Evolutionary conservation across 2,113 vertebrate species (phyloP).

Genomic region (Seriola quinqueradiata): DNA sequence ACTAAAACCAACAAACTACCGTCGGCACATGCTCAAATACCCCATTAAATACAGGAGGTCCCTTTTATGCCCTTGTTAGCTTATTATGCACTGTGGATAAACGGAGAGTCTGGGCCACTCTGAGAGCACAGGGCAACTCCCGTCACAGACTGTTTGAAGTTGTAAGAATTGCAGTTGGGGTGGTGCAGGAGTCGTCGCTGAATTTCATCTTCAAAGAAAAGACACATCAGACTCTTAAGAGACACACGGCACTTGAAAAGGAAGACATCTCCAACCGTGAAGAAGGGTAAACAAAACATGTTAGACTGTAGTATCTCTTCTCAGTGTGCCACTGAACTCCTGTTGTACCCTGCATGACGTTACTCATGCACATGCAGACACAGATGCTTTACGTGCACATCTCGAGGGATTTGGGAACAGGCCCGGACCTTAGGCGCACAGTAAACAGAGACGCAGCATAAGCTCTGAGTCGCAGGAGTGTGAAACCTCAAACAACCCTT

Average conservation of each 20-base stretch:
- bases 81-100: constrained; percentile 58
- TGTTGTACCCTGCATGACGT: constrained; percentile 37
- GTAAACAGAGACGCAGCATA: constrained; percentile 38
- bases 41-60: constrained; percentile 69
- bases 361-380: constrained; percentile 17
- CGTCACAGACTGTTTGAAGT: constrained; percentile 49
- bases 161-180: constrained; percentile 26
- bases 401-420: constrained; percentile 31
- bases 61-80: constrained; percentile 70
- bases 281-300: constrained; percentile 36
- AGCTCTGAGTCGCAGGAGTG: constrained; percentile 7
- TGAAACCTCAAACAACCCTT: constrained; percentile 58
- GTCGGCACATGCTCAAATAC: constrained; percentile 63
- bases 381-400: constrained; percentile 18
- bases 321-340: constrained; percentile 56
- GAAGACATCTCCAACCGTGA: constrained; percentile 18
- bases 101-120: constrained; percentile 34
- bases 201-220: constrained; percentile 45
- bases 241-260: constrained; percentile 28
- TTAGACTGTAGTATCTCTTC: constrained; percentile 13
- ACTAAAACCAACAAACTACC: constrained; percentile 76
- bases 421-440: constrained; percentile 10
- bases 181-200: background rate
- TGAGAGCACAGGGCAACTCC: constrained; percentile 11
- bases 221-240: constrained; percentile 31